phyloP scores from a whole-genome alignment of 1,140 invertebrate species.

The Sitophilus oryzae region DNA sequence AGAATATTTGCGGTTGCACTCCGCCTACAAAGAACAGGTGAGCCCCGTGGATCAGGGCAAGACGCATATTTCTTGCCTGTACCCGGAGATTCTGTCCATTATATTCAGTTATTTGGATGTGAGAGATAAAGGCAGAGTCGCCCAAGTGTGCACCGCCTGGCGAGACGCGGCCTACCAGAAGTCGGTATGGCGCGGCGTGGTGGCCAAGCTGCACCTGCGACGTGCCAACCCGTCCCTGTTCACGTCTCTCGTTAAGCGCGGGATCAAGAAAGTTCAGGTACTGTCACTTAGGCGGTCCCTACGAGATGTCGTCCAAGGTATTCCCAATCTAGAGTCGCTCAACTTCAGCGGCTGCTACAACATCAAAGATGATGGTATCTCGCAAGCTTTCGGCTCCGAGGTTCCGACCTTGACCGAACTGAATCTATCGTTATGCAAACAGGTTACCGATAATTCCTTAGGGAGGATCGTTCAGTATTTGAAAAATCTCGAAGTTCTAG shows the following conservation, averaged over 20 bases:
- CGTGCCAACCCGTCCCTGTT: conserved; percentile 78
- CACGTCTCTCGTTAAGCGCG: conserved; percentile 75
- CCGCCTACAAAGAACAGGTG: conserved; percentile 39
- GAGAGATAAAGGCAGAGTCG: conserved; percentile 78
- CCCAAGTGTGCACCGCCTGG: conserved; percentile 86
- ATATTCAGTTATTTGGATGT: conserved; percentile 89
- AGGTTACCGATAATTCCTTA: conserved; percentile 82
- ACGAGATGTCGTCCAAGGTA: conserved; percentile 76
- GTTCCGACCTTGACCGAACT: conserved; percentile 68
- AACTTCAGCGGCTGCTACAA: conserved; percentile 92
- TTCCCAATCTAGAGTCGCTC: conserved; percentile 80
- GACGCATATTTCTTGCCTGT: conserved; percentile 77
- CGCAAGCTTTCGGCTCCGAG: conserved; percentile 71
- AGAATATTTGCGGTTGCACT: conserved; percentile 32
- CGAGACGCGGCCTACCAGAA: conserved; percentile 86
- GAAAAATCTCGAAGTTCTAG: conserved; percentile 81
- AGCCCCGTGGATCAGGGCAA: conserved; percentile 44
- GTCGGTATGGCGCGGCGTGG: conserved; percentile 87
- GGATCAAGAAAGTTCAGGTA: conserved; percentile 84
- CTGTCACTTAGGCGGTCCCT: conserved; percentile 78
- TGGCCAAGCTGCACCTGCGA: conserved; percentile 82
- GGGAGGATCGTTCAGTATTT: conserved; percentile 76
- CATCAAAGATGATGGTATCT: conserved; percentile 74
- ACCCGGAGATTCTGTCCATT: conserved; percentile 85
- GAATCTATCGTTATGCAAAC: conserved; percentile 89